Evolutionary conservation across 2,888 invertebrate species (phyloP).

Genomic region (Protodeltote pygarga): DNA sequence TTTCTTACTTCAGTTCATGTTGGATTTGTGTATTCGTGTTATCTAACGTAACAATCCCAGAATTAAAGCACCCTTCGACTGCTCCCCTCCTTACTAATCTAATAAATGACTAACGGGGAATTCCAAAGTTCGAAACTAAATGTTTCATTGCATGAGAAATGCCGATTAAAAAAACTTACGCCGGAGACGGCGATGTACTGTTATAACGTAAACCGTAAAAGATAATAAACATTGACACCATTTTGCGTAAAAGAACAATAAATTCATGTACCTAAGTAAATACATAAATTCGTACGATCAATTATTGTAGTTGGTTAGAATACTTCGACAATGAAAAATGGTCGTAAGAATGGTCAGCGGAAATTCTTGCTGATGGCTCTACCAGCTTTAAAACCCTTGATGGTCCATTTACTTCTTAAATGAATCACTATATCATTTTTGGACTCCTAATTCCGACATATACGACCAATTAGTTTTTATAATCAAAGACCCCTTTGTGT

Average conservation of each 20-base stretch:
- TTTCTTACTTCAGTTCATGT: no score
- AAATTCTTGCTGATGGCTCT: no score
- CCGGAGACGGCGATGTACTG: background rate
- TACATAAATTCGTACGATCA: background rate
- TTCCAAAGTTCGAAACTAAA: conserved; percentile 50
- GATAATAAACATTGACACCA: conserved; percentile 10
- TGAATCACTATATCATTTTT: no score
- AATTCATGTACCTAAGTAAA: background rate
- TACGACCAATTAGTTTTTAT: background rate
- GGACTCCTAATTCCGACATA: background rate
- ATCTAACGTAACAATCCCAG: conserved; percentile 21
- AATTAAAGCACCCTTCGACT: conserved; percentile 48
- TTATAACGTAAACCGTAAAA: conserved; percentile 10
- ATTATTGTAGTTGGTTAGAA: no score
- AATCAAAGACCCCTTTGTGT: background rate
- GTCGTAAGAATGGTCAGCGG: no score
- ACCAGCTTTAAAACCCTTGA: no score
- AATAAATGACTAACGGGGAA: conserved; percentile 66
- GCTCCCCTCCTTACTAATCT: conserved; percentile 49
- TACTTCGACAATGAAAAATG: conserved; percentile 1
- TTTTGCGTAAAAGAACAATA: background rate
- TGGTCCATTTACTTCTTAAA: no score
- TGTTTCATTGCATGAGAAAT: conserved; percentile 54
- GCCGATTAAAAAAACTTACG: conserved; percentile 14
- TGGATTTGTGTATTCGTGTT: conserved; percentile 9